A percentile compares a stretch with the other conserved stretches of the same genome.
phyloP scores from a whole-genome alignment of 2,797 vertebrate genomes.

The Thamnophis elegans region DNA sequence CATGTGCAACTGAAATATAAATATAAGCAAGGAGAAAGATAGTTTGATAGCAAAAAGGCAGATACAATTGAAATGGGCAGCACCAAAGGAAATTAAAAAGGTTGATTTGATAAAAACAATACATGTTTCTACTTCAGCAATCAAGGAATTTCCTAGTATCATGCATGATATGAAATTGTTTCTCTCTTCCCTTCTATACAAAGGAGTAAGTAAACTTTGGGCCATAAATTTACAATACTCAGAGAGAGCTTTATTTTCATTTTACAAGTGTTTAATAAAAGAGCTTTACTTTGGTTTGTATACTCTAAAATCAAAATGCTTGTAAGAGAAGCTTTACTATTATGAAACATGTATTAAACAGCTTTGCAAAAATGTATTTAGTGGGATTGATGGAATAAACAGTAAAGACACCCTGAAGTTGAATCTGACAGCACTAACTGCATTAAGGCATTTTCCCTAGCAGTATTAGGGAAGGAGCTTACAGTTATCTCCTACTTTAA shows the following conservation, averaged over 20 bases:
- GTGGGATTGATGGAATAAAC: neutral
- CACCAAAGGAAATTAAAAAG: neutral
- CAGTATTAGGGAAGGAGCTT: neutral
- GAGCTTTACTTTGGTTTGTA: neutral
- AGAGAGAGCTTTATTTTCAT: neutral
- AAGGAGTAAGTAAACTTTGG: neutral
- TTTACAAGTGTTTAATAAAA: neutral
- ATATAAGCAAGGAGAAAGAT: neutral
- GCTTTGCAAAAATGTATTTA: neutral
- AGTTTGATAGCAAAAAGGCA: neutral
- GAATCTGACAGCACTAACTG: neutral
- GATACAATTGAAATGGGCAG: neutral
- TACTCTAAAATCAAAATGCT: neutral
- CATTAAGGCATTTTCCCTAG: neutral
- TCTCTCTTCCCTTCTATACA: neutral
- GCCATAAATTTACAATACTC: neutral
- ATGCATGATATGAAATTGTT: neutral
- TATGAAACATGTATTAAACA: neutral
- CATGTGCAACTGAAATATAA: neutral
- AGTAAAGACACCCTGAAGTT: neutral
- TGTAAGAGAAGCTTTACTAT: neutral
- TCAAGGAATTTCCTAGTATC: neutral
- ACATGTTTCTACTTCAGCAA: neutral
- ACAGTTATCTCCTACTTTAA: neutral
- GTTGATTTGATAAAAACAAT: neutral